Conservation (phyloP, 2,888 invertebrate genomes). For the Philereme transversata region DNA sequence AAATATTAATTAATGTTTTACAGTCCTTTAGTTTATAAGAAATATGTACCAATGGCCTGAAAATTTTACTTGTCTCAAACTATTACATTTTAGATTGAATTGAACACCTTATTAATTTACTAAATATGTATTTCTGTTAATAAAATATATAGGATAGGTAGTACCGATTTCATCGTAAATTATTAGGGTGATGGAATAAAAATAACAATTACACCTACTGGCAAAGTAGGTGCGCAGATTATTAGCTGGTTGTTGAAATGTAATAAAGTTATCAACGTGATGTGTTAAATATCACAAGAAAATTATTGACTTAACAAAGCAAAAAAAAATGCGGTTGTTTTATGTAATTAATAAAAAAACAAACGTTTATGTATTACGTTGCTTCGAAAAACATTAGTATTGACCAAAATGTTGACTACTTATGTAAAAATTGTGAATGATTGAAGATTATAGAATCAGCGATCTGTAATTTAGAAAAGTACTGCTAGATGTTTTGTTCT, state of each 20-base stretch:
- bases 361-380: too few relatives aligned
- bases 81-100: neutral
- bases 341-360: too few relatives aligned
- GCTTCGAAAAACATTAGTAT: conserved; percentile 45
- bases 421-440: conserved; percentile 40
- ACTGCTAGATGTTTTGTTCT: neutral
- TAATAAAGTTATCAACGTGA: too few relatives aligned
- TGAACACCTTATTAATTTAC: neutral
- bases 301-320: too few relatives aligned
- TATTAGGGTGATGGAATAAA: too few relatives aligned
- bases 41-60: conserved; percentile 5
- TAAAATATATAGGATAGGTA: neutral
- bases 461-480: neutral
- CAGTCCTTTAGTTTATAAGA: neutral
- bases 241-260: too few relatives aligned
- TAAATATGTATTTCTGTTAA: neutral
- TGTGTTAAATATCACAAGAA: too few relatives aligned
- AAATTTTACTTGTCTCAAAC: neutral
- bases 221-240: too few relatives aligned
- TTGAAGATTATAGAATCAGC: neutral
- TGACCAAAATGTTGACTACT: conserved; percentile 68
- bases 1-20: neutral
- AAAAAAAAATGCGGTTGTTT: too few relatives aligned
- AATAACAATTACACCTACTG: too few relatives aligned
- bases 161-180: too few relatives aligned